A percentile compares a stretch with the other conserved stretches of the same genome.
phyloP scores from a whole-genome alignment of 2,797 vertebrate species.

The Brotula barbata region DNA sequence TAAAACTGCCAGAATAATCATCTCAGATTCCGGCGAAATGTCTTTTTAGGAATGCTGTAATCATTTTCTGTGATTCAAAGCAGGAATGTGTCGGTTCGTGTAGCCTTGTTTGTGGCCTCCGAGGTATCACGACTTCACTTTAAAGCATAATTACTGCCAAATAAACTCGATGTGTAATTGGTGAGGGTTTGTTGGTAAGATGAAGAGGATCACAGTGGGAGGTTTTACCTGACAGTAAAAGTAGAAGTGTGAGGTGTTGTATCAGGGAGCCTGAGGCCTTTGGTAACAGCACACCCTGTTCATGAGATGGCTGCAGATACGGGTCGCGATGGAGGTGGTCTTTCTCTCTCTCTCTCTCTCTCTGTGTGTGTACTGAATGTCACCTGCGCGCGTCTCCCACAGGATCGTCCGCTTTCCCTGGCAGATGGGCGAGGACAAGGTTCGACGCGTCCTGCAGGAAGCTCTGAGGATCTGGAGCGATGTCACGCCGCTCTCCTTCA shows the following conservation, averaged over 20 bases:
- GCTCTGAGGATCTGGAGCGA: constrained; percentile 91
- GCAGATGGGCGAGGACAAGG: constrained; percentile 87
- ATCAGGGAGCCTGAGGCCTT: constrained; percentile 21
- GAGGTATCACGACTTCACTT: background rate
- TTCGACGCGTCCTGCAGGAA: constrained; percentile 83
- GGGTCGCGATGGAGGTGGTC: constrained; percentile 58
- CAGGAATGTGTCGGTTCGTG: too few species aligned
- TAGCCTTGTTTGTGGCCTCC: too few species aligned
- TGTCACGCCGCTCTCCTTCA: constrained; percentile 90
- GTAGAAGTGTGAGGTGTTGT: constrained; percentile 14
- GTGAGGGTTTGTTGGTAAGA: background rate
- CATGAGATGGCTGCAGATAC: constrained; percentile 38
- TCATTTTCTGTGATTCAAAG: too few species aligned
- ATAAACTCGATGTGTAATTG: background rate
- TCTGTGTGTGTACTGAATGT: constrained; percentile 22
- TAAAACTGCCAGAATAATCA: too few species aligned
- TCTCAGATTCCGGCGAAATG: too few species aligned
- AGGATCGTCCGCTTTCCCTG: constrained; percentile 89
- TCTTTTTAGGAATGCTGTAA: too few species aligned
- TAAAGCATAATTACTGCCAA: background rate
- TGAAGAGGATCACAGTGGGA: constrained; percentile 26
- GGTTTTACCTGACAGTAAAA: constrained; percentile 40
- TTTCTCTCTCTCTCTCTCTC: constrained; percentile 17
- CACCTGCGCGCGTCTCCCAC: constrained; percentile 29
- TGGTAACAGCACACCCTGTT: constrained; percentile 21